These are phyloP conservation scores for Prunella himalayana DNA, from an alignment of 2,113 vertebrate species.

Conservation along the genomic window DNA sequence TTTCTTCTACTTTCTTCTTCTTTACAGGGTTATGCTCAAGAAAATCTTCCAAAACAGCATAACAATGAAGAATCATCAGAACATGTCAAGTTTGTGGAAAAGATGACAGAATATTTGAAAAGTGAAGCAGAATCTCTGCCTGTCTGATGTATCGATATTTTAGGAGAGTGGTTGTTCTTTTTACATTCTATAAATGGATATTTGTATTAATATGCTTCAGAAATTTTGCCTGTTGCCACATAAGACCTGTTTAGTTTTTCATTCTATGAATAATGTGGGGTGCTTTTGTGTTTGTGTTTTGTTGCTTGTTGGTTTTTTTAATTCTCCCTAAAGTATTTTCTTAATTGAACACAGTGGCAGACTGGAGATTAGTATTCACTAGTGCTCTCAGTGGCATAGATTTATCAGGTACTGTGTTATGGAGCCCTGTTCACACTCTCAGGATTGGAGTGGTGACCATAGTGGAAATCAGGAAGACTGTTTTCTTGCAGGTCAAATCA, in stretches of 20 bases:
- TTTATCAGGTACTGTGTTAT: neutral
- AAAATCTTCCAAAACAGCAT: neutral
- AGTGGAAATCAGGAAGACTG: neutral
- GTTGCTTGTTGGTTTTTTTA: neutral
- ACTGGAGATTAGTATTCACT: neutral
- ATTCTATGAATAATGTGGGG: neutral
- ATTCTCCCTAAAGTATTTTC: neutral
- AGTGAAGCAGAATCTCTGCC: neutral
- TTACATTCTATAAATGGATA: neutral
- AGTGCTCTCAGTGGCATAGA: fast-evolving
- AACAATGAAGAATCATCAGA: neutral
- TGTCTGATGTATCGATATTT: neutral
- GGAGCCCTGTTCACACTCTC: neutral
- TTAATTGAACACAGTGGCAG: neutral
- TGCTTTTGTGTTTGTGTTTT: neutral
- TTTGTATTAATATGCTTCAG: neutral
- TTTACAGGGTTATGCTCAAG: neutral
- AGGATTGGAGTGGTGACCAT: neutral
- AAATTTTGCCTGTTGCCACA: neutral
- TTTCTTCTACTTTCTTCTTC: neutral
- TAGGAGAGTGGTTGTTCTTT: neutral
- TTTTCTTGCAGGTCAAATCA: neutral
- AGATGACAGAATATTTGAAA: neutral
- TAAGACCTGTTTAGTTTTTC: neutral
- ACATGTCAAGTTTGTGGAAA: neutral